Conservation (phyloP, 2,888 invertebrate species). For the Parapristionchus giblindavisi region DNA sequence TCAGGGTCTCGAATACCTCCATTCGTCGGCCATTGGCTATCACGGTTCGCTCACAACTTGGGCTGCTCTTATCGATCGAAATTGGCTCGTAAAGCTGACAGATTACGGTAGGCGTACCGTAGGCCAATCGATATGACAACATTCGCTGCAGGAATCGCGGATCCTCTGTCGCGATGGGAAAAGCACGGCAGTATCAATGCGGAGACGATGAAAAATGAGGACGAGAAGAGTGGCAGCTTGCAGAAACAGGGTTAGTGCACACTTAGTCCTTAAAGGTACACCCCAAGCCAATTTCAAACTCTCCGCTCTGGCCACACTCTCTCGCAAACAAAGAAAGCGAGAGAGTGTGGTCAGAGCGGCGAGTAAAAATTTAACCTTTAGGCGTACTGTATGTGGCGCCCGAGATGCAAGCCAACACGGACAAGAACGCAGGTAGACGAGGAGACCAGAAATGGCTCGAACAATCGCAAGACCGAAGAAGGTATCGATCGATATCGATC, state of each 20-base stretch:
- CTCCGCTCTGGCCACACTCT: too few species aligned
- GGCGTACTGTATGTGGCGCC: conserved; percentile 52
- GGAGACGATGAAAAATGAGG: conserved; percentile 50
- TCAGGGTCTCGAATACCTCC: conserved; percentile 57
- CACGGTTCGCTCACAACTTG: conserved; percentile 53
- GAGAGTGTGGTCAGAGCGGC: background rate
- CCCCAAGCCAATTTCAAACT: too few species aligned
- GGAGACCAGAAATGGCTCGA: conserved; percentile 40
- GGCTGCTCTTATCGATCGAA: conserved; percentile 51
- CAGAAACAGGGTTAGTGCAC: conserved; percentile 28
- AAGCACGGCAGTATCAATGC: conserved; percentile 50
- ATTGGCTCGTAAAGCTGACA: conserved; percentile 48
- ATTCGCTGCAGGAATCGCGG: conserved; percentile 39
- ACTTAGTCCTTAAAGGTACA: too few species aligned
- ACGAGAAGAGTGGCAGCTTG: conserved; percentile 42
- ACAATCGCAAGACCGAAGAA: conserved; percentile 28
- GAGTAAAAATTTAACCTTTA: conserved; percentile 13
- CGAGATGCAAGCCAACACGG: conserved; percentile 47
- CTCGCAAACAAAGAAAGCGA: too few species aligned
- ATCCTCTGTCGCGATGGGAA: conserved; percentile 53
- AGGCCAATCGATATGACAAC: too few species aligned
- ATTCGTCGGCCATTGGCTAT: conserved; percentile 49
- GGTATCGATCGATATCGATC: conserved; percentile 14
- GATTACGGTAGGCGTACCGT: conserved; percentile 53
- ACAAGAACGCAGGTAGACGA: conserved; percentile 39